These are phyloP conservation scores for Solenodon paradoxus DNA, from an alignment of 2,113 vertebrate genomes.

Conservation along the genomic window DNA sequence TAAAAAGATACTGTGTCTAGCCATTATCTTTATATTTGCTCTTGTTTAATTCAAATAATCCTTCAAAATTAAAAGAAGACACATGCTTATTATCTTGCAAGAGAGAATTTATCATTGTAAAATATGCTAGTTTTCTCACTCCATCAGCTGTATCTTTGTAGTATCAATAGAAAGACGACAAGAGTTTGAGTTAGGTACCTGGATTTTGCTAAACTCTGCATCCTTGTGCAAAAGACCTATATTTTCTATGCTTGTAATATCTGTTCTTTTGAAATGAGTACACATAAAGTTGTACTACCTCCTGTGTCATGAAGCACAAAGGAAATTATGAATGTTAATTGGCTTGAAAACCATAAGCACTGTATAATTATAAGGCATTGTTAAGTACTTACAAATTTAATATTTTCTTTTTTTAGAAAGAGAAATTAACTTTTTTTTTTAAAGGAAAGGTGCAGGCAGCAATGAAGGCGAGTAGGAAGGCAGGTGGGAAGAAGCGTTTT, in stretches of 20 bases:
- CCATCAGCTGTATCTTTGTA: neutral
- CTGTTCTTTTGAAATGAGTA: neutral
- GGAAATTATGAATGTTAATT: neutral
- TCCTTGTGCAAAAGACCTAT: neutral
- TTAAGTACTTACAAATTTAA: too few relatives aligned
- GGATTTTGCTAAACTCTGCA: neutral
- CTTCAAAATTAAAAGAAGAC: neutral
- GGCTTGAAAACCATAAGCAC: neutral
- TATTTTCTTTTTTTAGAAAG: too few relatives aligned
- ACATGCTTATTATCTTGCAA: neutral
- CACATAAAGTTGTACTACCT: neutral
- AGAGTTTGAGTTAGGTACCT: neutral
- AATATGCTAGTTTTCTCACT: neutral
- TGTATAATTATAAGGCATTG: neutral
- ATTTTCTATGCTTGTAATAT: neutral
- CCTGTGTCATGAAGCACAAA: neutral
- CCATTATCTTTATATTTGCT: constrained; percentile 1
- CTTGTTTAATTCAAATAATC: neutral
- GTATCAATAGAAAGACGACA: neutral
- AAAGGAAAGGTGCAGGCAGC: too few relatives aligned
- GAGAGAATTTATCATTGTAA: neutral
- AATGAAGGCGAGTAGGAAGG: too few relatives aligned
- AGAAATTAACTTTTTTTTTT: too few relatives aligned
- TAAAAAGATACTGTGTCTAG: neutral
- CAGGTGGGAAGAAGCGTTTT: too few relatives aligned